Evolutionary conservation across 2,888 invertebrate species (phyloP).

Genomic region (Euzophera pinguis): DNA sequence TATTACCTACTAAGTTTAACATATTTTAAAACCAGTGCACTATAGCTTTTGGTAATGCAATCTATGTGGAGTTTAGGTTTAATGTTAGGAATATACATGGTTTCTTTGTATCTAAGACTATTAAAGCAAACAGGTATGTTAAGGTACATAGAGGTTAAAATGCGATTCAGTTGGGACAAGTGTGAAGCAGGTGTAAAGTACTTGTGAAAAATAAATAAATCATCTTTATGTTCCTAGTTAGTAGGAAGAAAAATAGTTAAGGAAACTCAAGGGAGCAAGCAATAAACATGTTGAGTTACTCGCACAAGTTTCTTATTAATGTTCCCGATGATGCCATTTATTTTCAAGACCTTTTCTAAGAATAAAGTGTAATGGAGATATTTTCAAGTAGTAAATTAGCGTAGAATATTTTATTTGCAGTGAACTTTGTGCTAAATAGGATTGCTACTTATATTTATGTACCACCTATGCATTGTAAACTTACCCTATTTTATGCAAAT

Average conservation of each 20-base stretch:
- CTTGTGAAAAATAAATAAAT: neutral
- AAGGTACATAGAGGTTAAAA: no score
- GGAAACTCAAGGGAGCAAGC: constrained; percentile 5
- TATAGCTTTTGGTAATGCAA: no score
- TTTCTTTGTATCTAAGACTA: no score
- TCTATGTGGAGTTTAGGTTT: no score
- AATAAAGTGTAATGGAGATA: neutral
- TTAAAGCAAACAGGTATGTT: no score
- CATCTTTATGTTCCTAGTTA: neutral
- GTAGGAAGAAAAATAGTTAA: neutral
- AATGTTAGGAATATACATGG: no score
- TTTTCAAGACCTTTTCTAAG: neutral
- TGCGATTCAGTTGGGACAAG: neutral
- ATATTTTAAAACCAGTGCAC: no score
- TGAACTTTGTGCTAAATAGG: no score
- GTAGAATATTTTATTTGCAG: neutral
- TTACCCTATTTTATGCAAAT: no score
- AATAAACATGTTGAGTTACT: constrained; percentile 14
- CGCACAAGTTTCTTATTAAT: constrained; percentile 13
- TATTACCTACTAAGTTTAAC: no score
- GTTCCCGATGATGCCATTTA: constrained; percentile 5
- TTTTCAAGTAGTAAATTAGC: neutral
- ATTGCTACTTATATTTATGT: no score
- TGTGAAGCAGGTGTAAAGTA: neutral
- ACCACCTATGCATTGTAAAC: no score